Evolutionary conservation across 2,888 invertebrate genomes (phyloP), one percentile per base, ranked within the genome.

Genomic region (Spodoptera littoralis): DNA sequence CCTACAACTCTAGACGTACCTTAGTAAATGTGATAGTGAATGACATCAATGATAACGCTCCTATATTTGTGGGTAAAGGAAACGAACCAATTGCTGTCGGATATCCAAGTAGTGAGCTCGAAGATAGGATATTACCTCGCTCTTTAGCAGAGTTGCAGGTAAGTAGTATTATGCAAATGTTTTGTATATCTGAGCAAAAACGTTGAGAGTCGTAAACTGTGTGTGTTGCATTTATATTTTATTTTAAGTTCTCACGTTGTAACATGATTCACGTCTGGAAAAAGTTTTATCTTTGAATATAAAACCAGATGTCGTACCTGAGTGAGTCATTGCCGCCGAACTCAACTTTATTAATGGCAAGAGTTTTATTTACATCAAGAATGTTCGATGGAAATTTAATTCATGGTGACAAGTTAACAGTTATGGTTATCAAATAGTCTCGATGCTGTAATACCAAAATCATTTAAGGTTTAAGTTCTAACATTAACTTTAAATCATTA

Each of bases 41-140:
- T 22, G 95, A 95, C 70, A 92, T 93, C n/a, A 95, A 95, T 75
- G 95, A 95, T 70, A 93, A 95, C 72, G 46, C 71, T 4, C 95
- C 95, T 1, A 84, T 90, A 82, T 95, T 95, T 72, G 69, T 85
- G 30, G 88, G 84, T 2, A 89, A 88, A 56, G 88, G 88, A 61
- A 77, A 80, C 11, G 89, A 90, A 68, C 90, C 93, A 2, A 82
- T 95, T 48, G 83, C 82, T 1, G 90, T 95, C 3, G 95, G 95
- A 9, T 95, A 95, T 81, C 95, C 95, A 1, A 72, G 83, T 43
- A 70, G 84, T 24, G 89, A 92, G 45, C 81, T 95, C 11, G 87
- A 90, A 62, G 84, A 89, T 24, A 81, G 83, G 50, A 79, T 95
- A 57, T 80, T 90, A 46, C 95, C 95, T 0, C 86, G 93, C 60